Percentiles rank a stretch among this genome's conserved stretches.
phyloP scores from a whole-genome alignment of 2,888 invertebrate species.

The Norana najaformis region DNA sequence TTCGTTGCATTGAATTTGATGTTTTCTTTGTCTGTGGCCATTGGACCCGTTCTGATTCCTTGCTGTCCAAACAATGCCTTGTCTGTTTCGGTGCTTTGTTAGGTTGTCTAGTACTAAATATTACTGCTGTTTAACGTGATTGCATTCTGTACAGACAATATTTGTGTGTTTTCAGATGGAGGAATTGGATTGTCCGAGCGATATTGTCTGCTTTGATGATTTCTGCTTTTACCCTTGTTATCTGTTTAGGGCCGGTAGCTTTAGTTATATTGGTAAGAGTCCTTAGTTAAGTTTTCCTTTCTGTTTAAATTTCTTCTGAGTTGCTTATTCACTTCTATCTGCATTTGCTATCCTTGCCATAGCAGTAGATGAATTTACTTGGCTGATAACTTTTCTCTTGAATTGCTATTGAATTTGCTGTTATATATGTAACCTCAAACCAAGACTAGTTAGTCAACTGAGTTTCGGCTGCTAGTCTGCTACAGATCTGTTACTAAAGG shows the following conservation, averaged over 20 bases:
- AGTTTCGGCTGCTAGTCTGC: no score
- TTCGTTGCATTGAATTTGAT: no score
- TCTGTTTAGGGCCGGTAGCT: constrained; percentile 92
- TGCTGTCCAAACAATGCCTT: neutral
- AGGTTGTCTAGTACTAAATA: neutral
- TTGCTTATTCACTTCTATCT: neutral
- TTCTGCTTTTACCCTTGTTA: constrained; percentile 85
- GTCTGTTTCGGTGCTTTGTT: neutral
- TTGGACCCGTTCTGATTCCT: no score
- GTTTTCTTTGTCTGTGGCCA: no score
- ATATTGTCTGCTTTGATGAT: constrained; percentile 96
- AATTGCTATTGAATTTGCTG: no score
- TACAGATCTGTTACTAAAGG: no score
- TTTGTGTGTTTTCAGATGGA: constrained; percentile 74
- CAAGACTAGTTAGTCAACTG: no score
- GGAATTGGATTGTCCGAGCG: constrained; percentile 96
- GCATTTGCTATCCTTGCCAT: neutral
- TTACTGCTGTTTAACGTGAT: neutral
- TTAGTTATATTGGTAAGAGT: constrained; percentile 88
- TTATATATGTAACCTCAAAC: no score
- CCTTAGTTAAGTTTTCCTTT: neutral
- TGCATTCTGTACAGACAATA: neutral
- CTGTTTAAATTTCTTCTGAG: neutral
- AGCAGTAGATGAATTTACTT: no score
- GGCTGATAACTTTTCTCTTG: no score